Percentiles rank a stretch among this genome's conserved stretches.
phyloP scores from a whole-genome alignment of 2,888 invertebrate genomes.

The Nematopogon swammerdamellus region DNA sequence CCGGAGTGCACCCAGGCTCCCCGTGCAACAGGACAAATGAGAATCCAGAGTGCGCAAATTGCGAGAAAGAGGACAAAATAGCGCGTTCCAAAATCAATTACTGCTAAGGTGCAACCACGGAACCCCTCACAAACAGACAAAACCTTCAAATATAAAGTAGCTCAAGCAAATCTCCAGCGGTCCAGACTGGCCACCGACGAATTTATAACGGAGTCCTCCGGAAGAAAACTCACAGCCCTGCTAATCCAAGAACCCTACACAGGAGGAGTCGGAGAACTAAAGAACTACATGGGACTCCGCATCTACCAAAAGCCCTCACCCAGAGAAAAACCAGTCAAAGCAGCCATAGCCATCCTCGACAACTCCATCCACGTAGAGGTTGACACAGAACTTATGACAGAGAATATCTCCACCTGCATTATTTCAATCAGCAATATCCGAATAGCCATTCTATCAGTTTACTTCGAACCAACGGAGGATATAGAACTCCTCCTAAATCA shows the following conservation, averaged over 20 bases:
- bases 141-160: no score
- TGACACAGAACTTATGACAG: constrained; percentile 7
- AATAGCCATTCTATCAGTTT: constrained; percentile 9
- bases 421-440: constrained; percentile 9
- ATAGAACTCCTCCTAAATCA: constrained; percentile 8
- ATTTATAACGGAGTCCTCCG: neutral
- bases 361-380: constrained; percentile 3
- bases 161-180: no score
- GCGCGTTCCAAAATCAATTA: constrained; percentile 9
- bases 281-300: neutral
- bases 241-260: constrained; percentile 10
- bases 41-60: constrained; percentile 8
- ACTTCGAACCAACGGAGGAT: constrained; percentile 10
- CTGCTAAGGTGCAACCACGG: constrained; percentile 14
- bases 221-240: neutral
- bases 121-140: neutral
- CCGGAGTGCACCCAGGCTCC: constrained; percentile 6
- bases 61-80: constrained; percentile 7
- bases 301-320: neutral
- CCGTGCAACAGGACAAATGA: neutral
- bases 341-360: constrained; percentile 8
- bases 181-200: no score
- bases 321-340: constrained; percentile 4
- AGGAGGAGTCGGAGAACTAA: neutral
- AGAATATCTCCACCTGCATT: constrained; percentile 8